Evolutionary conservation across 1,140 invertebrate species (phyloP).

Genomic region (Halictus rubicundus): DNA sequence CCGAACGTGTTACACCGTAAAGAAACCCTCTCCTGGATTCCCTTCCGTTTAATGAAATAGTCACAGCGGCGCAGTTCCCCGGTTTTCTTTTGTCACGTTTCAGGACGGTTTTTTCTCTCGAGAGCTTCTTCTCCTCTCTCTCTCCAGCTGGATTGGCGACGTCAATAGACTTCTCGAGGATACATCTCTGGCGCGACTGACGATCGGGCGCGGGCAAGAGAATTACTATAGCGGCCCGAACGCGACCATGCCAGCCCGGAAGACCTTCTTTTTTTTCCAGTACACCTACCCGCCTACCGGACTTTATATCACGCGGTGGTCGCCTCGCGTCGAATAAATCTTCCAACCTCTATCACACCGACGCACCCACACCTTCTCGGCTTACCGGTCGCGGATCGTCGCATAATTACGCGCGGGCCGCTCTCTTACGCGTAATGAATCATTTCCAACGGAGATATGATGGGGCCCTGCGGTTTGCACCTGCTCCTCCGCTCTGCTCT

Average conservation of each 20-base stretch:
- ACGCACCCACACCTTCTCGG: neutral
- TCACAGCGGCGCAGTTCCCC: neutral
- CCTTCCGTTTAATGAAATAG: neutral
- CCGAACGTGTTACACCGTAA: conserved; percentile 24
- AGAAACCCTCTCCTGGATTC: conserved; percentile 35
- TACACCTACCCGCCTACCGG: conserved; percentile 40
- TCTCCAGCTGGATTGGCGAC: conserved; percentile 48
- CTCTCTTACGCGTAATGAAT: neutral
- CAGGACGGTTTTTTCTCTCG: neutral
- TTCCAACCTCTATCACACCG: conserved; percentile 36
- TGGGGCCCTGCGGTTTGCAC: neutral
- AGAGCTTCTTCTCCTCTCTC: neutral
- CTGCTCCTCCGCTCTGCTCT: neutral
- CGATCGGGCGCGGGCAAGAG: conserved; percentile 57
- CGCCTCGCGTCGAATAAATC: conserved; percentile 41
- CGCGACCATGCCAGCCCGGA: conserved; percentile 57
- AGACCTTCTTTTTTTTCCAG: conserved; percentile 72
- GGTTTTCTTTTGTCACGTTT: neutral
- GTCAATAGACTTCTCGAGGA: conserved; percentile 64
- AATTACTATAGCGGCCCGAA: conserved; percentile 45
- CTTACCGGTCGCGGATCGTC: neutral
- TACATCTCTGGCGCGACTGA: conserved; percentile 73
- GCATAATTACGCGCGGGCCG: neutral
- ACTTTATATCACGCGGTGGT: conserved; percentile 48
- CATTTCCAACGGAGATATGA: neutral